Conservation (phyloP, 1,140 invertebrate species). For the Sarcophaga peregrina region DNA sequence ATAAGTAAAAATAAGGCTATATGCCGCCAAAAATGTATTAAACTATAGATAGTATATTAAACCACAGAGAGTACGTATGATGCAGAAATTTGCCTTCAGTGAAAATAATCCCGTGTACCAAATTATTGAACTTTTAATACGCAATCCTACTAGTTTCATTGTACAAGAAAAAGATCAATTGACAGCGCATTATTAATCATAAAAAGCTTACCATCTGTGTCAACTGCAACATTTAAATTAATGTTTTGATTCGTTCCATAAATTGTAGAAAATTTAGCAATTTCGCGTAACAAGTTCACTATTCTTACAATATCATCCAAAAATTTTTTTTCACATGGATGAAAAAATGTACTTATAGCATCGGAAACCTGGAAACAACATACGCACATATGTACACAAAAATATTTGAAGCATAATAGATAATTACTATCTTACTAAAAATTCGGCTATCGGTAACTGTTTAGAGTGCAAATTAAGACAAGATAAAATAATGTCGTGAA, state of each 20-base stretch:
- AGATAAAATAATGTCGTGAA: conserved; percentile 59
- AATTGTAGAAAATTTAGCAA: conserved; percentile 52
- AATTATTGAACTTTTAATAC: too few species aligned
- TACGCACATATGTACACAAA: neutral
- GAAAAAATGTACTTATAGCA: conserved; percentile 53
- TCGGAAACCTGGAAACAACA: conserved; percentile 32
- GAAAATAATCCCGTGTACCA: too few species aligned
- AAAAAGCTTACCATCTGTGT: conserved; percentile 21
- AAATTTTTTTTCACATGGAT: conserved; percentile 60
- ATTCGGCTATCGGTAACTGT: conserved; percentile 49
- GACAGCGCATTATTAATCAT: neutral
- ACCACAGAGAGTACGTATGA: too few species aligned
- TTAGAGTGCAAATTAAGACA: conserved; percentile 53
- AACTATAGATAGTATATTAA: too few species aligned
- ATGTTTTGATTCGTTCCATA: conserved; percentile 38
- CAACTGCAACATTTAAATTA: neutral
- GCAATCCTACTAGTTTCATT: too few species aligned
- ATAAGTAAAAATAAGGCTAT: too few species aligned
- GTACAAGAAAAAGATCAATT: too few species aligned
- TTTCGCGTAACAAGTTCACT: conserved; percentile 52
- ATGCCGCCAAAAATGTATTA: too few species aligned
- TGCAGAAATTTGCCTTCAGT: too few species aligned
- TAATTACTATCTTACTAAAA: conserved; percentile 46
- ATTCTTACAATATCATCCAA: conserved; percentile 57
- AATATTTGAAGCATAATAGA: neutral